Conservation (phyloP, 2,797 vertebrate genomes). For the Crypturellus tataupa region DNA sequence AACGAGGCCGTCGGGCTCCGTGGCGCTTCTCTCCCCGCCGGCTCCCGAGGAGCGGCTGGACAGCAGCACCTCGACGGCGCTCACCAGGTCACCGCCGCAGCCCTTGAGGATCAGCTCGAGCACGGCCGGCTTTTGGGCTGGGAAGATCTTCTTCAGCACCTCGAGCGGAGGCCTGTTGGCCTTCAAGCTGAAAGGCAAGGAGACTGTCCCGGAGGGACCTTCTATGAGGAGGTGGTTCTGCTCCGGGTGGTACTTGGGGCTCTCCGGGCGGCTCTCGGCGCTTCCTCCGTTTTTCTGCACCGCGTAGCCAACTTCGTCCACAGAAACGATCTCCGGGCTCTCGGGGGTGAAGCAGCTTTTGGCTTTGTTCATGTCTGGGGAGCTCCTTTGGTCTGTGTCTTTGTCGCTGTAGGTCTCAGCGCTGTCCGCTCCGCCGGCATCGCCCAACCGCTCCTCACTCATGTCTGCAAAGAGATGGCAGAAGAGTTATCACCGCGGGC, state of each 20-base stretch:
- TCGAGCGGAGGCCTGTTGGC: conserved; percentile 94
- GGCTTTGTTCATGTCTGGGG: conserved; percentile 89
- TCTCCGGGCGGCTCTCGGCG: conserved; percentile 83
- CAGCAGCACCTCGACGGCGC: conserved; percentile 95
- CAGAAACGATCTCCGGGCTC: conserved; percentile 87
- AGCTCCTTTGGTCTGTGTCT: conserved; percentile 89
- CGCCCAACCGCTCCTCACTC: conserved; percentile 87
- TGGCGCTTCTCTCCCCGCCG: conserved; percentile 80
- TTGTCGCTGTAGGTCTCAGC: conserved; percentile 90
- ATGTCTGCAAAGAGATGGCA: conserved; percentile 83
- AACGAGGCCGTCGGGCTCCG: conserved; percentile 85
- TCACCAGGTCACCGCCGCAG: conserved; percentile 94
- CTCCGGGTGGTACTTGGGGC: conserved; percentile 87
- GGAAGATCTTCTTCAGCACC: conserved; percentile 97
- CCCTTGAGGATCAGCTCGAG: conserved; percentile 95
- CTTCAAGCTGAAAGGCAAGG: conserved; percentile 91
- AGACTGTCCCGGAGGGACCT: conserved; percentile 91
- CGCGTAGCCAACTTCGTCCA: conserved; percentile 86
- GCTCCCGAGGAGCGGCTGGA: conserved; percentile 87
- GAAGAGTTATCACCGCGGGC: conserved; percentile 33
- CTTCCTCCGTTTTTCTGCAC: conserved; percentile 83
- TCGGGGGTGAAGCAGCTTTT: conserved; percentile 91
- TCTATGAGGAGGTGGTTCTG: conserved; percentile 90
- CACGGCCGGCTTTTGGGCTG: conserved; percentile 93
- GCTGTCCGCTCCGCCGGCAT: conserved; percentile 85